Conservation (phyloP, 2,113 vertebrate genomes). For the Otocyon megalotis region DNA sequence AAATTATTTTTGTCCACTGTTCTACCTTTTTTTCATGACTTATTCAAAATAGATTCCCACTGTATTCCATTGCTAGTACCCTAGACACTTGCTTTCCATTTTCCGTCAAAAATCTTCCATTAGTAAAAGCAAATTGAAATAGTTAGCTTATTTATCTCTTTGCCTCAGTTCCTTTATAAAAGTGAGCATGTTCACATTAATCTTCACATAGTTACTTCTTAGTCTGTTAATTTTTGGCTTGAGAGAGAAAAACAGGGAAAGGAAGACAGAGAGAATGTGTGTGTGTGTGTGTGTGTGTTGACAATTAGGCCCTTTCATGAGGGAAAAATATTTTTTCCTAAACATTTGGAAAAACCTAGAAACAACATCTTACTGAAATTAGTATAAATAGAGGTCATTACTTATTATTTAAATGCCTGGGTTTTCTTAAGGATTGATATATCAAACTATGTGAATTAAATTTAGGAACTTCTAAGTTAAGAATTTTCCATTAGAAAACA, state of each 20-base stretch:
- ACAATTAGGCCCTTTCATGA: neutral
- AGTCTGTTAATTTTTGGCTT: neutral
- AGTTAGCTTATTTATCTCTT: conserved; percentile 45
- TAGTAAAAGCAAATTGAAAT: conserved; percentile 57
- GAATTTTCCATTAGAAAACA: conserved; percentile 18
- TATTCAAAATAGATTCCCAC: conserved; percentile 47
- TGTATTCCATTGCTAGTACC: neutral
- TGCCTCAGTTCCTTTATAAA: conserved; percentile 11
- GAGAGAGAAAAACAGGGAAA: neutral
- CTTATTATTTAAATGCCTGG: conserved; percentile 45
- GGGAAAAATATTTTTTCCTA: neutral
- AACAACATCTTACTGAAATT: neutral
- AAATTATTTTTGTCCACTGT: conserved; percentile 54
- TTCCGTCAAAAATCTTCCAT: conserved; percentile 45
- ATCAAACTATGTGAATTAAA: conserved; percentile 4
- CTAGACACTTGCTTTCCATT: neutral
- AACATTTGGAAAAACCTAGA: neutral
- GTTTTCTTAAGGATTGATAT: conserved; percentile 43
- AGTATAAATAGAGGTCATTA: neutral
- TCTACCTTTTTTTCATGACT: conserved; percentile 36
- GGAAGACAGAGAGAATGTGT: neutral
- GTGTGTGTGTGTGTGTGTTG: neutral
- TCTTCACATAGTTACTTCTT: neutral
- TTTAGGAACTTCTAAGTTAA: neutral
- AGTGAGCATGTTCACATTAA: conserved; percentile 13